phyloP scores from a whole-genome alignment of 2,113 vertebrate genomes.

The Peromyscus leucopus region DNA sequence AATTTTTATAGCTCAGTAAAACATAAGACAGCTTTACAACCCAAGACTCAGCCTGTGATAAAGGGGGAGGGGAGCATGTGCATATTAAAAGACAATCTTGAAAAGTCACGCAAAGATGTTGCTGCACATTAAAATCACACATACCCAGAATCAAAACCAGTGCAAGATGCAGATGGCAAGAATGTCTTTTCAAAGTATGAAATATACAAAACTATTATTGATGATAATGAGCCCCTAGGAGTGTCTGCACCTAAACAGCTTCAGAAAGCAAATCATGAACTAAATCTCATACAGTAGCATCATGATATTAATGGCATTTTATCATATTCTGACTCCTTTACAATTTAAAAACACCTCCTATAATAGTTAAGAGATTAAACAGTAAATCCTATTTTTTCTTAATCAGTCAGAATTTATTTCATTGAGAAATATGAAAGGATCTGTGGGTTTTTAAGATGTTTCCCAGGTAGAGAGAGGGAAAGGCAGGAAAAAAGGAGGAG shows the following conservation, averaged over 20 bases:
- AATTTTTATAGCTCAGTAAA: conserved; percentile 77
- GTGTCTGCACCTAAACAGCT: background rate
- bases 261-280: conserved; percentile 44
- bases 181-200: conserved; percentile 35
- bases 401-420: background rate
- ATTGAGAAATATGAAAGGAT: background rate
- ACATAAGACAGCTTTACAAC: conserved; percentile 64
- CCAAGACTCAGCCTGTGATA: conserved; percentile 39
- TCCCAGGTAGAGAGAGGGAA: background rate
- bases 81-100: conserved; percentile 67
- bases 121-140: conserved; percentile 51
- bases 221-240: background rate
- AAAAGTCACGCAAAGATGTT: conserved; percentile 66
- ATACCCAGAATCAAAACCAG: conserved; percentile 1
- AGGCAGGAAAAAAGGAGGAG: accelerated
- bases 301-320: background rate
- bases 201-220: background rate
- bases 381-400: background rate
- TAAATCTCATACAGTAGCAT: background rate
- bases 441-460: background rate
- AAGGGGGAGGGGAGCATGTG: conserved; percentile 49
- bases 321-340: conserved; percentile 6
- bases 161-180: background rate
- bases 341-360: conserved; percentile 1
- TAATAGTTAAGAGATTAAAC: conserved; percentile 17